Conservation (phyloP, 2,888 invertebrate genomes). For the Eristalinus sepulchralis region DNA sequence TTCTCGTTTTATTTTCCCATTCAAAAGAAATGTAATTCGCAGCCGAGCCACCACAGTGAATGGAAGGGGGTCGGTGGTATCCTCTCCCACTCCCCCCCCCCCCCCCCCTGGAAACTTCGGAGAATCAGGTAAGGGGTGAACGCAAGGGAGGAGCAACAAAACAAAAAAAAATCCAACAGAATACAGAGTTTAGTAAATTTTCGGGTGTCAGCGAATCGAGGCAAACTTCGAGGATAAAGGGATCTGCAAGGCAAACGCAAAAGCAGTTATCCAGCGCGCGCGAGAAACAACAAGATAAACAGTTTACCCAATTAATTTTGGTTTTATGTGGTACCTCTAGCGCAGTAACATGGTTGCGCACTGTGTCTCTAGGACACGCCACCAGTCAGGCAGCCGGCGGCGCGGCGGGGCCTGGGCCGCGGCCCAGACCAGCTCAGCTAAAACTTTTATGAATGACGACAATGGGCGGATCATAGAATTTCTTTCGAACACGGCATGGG, state of each 20-base stretch:
- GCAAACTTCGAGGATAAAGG: conserved; percentile 26
- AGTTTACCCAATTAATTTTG: conserved; percentile 54
- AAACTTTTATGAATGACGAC: conserved; percentile 35
- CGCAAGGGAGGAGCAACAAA: not conserved
- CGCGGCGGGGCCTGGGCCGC: not conserved
- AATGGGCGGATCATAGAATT: not conserved
- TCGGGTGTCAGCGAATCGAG: conserved; percentile 27
- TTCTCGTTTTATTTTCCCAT: conserved; percentile 4
- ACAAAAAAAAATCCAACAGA: not conserved
- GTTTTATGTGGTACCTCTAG: conserved; percentile 23
- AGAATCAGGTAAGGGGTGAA: not conserved
- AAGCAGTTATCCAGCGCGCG: not conserved
- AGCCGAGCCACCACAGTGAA: conserved; percentile 8
- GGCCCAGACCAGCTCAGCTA: conserved; percentile 9
- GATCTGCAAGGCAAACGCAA: not conserved
- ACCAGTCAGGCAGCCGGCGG: not conserved
- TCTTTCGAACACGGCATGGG: not conserved
- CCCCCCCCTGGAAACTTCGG: not conserved
- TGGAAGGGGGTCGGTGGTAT: not conserved
- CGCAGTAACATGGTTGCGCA: not conserved
- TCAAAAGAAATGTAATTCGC: conserved; percentile 34
- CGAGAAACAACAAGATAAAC: conserved; percentile 38
- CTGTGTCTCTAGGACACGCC: not conserved
- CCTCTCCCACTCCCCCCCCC: not conserved
- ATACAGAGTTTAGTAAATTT: conserved; percentile 16